These are phyloP conservation scores for Ametastegia equiseti DNA, from an alignment of 2,888 invertebrate genomes.

Conservation along the genomic window DNA sequence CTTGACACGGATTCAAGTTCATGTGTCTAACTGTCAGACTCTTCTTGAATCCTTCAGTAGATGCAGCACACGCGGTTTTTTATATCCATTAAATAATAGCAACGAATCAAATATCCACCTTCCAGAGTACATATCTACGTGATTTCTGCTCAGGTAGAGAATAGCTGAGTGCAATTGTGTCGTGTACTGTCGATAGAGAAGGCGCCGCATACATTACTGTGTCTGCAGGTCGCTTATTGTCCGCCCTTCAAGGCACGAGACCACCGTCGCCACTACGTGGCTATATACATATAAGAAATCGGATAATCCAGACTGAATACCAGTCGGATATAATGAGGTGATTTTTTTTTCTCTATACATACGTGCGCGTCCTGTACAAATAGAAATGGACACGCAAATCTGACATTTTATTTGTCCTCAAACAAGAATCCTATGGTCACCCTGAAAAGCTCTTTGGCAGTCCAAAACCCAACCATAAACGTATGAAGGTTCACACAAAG, in stretches of 20 bases:
- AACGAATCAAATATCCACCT: neutral
- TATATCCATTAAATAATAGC: neutral
- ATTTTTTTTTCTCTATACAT: neutral
- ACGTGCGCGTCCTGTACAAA: neutral
- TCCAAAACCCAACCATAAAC: neutral
- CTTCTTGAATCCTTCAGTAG: no score
- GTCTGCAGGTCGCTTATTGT: conserved; percentile 40
- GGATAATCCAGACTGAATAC: conserved; percentile 25
- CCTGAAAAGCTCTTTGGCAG: neutral
- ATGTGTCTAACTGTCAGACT: no score
- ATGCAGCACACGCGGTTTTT: no score
- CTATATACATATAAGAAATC: neutral
- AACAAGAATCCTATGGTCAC: neutral
- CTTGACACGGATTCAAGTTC: no score
- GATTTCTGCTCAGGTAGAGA: neutral
- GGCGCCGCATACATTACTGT: conserved; percentile 46
- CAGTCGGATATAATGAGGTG: conserved; percentile 14
- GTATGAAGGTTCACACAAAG: neutral
- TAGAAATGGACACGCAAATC: neutral
- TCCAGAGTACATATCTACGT: neutral
- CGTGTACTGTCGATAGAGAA: conserved; percentile 18
- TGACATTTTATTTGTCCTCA: conserved; percentile 5
- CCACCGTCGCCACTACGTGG: conserved; percentile 18
- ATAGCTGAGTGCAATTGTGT: conserved; percentile 16
- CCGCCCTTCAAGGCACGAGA: conserved; percentile 20